These are phyloP conservation scores for Dasysyrphus albostriatus DNA, from an alignment of 2,888 invertebrate species.

Conservation along the genomic window DNA sequence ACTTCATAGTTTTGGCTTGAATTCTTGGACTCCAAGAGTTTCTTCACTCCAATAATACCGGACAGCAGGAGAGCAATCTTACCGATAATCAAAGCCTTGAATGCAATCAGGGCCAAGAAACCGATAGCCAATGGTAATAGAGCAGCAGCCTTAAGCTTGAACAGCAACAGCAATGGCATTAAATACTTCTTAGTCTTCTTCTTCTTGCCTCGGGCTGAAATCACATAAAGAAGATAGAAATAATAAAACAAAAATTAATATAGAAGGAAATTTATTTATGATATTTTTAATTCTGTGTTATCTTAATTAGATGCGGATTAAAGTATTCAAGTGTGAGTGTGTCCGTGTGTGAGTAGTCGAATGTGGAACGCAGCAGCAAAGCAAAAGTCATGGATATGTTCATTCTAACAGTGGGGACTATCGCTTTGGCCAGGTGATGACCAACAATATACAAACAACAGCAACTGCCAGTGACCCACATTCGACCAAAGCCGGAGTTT, in stretches of 20 bases:
- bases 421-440: constrained; percentile 14
- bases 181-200: constrained; percentile 92
- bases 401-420: constrained; percentile 12
- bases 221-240: constrained; percentile 46
- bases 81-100: constrained; percentile 93
- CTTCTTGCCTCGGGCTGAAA: constrained; percentile 90
- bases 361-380: constrained; percentile 55
- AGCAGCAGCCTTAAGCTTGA: constrained; percentile 92
- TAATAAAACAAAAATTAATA: constrained; percentile 30
- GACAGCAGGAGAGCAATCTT: constrained; percentile 92
- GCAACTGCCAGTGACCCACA: constrained; percentile 26
- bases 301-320: constrained; percentile 55
- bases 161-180: constrained; percentile 89
- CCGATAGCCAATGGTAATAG: constrained; percentile 91
- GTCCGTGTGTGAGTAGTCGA: background rate
- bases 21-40: constrained; percentile 89
- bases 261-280: constrained; percentile 35
- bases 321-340: constrained; percentile 4
- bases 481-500: constrained; percentile 18
- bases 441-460: constrained; percentile 1
- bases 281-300: constrained; percentile 22
- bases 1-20: constrained; percentile 91
- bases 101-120: constrained; percentile 90
- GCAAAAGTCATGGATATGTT: constrained; percentile 16
- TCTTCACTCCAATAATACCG: constrained; percentile 89